Percentiles rank a stretch among this genome's conserved stretches.
phyloP scores from a whole-genome alignment of 2,888 invertebrate species.

The Acrocera orbiculus region DNA sequence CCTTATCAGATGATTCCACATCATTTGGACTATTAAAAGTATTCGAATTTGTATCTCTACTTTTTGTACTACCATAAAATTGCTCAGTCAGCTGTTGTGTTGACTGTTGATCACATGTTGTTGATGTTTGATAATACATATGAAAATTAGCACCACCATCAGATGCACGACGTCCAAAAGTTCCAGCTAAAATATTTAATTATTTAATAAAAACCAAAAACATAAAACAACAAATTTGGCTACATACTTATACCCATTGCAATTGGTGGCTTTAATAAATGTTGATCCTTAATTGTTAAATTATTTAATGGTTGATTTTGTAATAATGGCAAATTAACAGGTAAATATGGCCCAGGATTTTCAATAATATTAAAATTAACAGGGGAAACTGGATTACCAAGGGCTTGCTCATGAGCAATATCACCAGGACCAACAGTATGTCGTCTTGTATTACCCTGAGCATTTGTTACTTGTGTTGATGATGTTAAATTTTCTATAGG shows the following conservation, averaged over 20 bases:
- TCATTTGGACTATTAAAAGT: neutral
- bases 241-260: conserved; percentile 68
- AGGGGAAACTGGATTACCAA: conserved; percentile 32
- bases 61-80: conserved; percentile 31
- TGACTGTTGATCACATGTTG: conserved; percentile 29
- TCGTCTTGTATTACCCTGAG: conserved; percentile 44
- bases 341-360: conserved; percentile 44
- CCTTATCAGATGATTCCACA: conserved; percentile 18
- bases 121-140: conserved; percentile 39
- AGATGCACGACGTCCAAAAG: conserved; percentile 80
- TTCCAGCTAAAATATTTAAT: conserved; percentile 29
- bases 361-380: conserved; percentile 27
- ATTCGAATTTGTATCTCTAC: neutral
- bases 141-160: conserved; percentile 91
- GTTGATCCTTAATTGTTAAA: conserved; percentile 83
- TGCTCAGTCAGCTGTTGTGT: conserved; percentile 28
- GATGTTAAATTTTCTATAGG: conserved; percentile 8
- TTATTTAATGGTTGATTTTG: conserved; percentile 70
- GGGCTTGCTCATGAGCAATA: conserved; percentile 65
- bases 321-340: conserved; percentile 64
- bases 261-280: conserved; percentile 81
- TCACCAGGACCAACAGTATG: conserved; percentile 92
- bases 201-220: neutral
- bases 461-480: conserved; percentile 17
- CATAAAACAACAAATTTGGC: neutral